phyloP scores from a whole-genome alignment of 2,888 invertebrate genomes.

The Brenthis hecate region DNA sequence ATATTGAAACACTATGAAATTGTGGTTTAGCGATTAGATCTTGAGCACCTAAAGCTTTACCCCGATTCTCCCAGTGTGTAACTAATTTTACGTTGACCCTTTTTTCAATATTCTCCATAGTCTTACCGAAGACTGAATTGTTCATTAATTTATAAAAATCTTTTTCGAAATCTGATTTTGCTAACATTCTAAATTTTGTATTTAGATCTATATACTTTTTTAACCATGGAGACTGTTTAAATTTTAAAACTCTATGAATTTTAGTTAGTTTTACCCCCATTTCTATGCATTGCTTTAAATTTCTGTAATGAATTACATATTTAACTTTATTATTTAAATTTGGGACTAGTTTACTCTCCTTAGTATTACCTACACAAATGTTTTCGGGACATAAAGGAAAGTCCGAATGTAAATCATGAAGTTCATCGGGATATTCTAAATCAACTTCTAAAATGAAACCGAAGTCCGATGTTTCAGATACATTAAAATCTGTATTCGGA shows the following conservation, averaged over 20 bases:
- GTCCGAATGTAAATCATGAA: constrained; percentile 47
- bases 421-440: constrained; percentile 42
- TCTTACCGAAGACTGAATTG: constrained; percentile 57
- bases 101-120: constrained; percentile 54
- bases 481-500: constrained; percentile 10
- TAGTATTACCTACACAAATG: neutral
- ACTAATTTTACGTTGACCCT: no score
- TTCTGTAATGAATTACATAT: constrained; percentile 7
- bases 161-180: constrained; percentile 54
- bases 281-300: constrained; percentile 21
- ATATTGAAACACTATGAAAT: no score
- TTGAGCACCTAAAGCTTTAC: no score
- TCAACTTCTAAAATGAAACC: constrained; percentile 50
- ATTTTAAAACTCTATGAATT: constrained; percentile 45
- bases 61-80: no score
- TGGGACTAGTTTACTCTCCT: constrained; percentile 9
- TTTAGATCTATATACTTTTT: constrained; percentile 57
- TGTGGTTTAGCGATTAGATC: no score
- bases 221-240: constrained; percentile 49
- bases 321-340: constrained; percentile 8
- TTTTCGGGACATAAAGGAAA: constrained; percentile 22
- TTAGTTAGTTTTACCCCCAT: constrained; percentile 35
- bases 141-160: constrained; percentile 59
- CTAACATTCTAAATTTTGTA: constrained; percentile 47
- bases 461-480: constrained; percentile 11